Base-by-base conservation (phyloP, 2,888 invertebrate genomes). In the Aleiodes testaceus region DNA sequence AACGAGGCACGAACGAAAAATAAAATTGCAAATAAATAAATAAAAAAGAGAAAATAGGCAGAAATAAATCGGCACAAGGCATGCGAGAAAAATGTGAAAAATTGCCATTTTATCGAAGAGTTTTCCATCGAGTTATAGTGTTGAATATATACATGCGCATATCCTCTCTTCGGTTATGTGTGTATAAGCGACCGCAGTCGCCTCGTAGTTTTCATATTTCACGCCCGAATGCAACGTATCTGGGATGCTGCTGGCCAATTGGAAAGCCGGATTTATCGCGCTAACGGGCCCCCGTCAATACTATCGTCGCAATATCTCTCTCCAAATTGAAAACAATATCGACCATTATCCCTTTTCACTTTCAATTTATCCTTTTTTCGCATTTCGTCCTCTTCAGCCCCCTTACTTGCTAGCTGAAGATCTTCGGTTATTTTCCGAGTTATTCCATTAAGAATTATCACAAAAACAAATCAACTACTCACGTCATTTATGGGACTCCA, bases 131-230 rank as follows among this genome's bases (percentile, higher is more conserved):
- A 30, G 63, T 22, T 45, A 49, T 55, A 52, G 26, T 52, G 45
- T n/a, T 67, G 67, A 26, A 67, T 67, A 45, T 53, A 53, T 66
- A 22, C 18, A 26, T 16, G 44, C 22, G 9, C 9, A 11, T 59
- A 59, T 63, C 53, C 47, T 55, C 42, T 55, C 65, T 70, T 66
- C 61, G 66, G 72, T 70, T 59, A 50, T 50, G 47, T 50, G 47
- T 61, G 36, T 50, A 44, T 63, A 61, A 44, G 72, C 49, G 18
- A 59, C 59, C 52, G 30, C 72, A 59, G 36, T 11, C 36, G 36
- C 36, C 72, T 68, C 69, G 71, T 78, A 79, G 78, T 81, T 84
- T 84, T 81, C 81, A 83, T 84, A 85, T 84, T 85, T 85, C 81
- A 85, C 80, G 78, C 78, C 68, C 76, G 79, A 83, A 73, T 78